phyloP scores from a whole-genome alignment of 2,888 invertebrate genomes.

The Netelia fuscicornis region DNA sequence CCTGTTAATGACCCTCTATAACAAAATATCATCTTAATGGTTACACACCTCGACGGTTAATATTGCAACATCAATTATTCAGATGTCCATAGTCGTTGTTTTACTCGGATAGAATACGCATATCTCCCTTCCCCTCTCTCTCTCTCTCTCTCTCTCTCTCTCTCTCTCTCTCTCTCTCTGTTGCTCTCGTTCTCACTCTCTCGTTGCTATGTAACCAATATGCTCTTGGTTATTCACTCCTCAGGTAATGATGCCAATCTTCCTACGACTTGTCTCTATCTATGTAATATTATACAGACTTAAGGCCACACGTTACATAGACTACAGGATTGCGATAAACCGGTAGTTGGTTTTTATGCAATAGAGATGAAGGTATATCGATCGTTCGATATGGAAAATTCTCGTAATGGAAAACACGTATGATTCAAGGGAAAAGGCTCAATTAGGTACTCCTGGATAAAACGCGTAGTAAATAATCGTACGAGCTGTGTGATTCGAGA shows the following conservation, averaged over 20 bases:
- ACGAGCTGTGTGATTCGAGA: too few species aligned
- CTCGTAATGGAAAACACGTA: too few species aligned
- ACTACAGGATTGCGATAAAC: background rate
- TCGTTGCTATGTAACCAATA: slow-evolving; percentile 1
- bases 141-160: too few species aligned
- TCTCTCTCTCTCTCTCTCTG: background rate
- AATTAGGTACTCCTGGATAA: too few species aligned
- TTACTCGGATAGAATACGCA: slow-evolving; percentile 36
- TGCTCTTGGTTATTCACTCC: slow-evolving; percentile 11
- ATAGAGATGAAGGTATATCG: background rate
- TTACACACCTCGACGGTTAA: slow-evolving; percentile 52
- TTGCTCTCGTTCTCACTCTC: background rate
- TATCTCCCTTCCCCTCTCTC: too few species aligned
- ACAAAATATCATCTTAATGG: slow-evolving; percentile 68
- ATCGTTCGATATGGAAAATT: background rate
- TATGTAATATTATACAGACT: background rate
- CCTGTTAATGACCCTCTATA: slow-evolving; percentile 77
- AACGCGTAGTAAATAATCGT: too few species aligned
- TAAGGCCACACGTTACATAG: background rate
- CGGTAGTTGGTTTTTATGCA: background rate
- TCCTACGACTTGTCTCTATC: background rate
- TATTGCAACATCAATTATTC: slow-evolving; percentile 58
- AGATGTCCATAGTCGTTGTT: slow-evolving; percentile 30
- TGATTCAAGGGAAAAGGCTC: too few species aligned
- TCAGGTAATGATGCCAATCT: background rate